Conservation (phyloP, 1,140 invertebrate genomes). For the Arion vulgaris region DNA sequence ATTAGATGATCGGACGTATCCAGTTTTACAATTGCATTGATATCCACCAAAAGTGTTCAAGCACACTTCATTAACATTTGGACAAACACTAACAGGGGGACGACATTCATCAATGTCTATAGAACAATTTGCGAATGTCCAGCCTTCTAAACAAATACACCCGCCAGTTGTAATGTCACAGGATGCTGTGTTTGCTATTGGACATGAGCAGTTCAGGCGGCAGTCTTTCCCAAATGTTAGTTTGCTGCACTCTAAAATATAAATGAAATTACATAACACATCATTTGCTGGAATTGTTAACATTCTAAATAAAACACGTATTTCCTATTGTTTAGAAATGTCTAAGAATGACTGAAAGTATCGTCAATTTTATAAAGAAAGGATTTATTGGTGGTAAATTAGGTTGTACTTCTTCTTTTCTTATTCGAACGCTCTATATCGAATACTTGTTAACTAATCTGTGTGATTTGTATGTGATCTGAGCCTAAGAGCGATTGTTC, state of each 20-base stretch:
- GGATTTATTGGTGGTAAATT: too few species aligned
- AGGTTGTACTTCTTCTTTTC: too few species aligned
- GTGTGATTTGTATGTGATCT: too few species aligned
- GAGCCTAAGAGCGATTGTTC: too few species aligned
- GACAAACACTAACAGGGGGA: not conserved
- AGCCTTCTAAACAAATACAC: not conserved
- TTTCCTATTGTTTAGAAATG: too few species aligned
- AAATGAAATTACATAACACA: too few species aligned
- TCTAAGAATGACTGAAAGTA: too few species aligned
- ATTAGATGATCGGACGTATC: not conserved
- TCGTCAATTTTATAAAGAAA: too few species aligned
- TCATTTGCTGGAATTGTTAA: too few species aligned
- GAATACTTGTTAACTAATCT: too few species aligned
- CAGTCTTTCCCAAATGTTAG: conserved; percentile 2
- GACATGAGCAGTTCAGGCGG: not conserved
- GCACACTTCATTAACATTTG: not conserved
- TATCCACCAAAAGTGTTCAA: not conserved
- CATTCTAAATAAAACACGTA: too few species aligned
- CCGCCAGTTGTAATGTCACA: conserved; percentile 14
- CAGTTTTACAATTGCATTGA: not conserved
- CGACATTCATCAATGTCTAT: conserved; percentile 10
- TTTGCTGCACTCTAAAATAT: not conserved
- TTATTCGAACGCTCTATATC: too few species aligned
- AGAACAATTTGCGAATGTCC: conserved; percentile 4
- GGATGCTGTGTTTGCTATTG: not conserved